phyloP scores from a whole-genome alignment of 1,140 invertebrate species.

The Drosophila kurseongensis region DNA sequence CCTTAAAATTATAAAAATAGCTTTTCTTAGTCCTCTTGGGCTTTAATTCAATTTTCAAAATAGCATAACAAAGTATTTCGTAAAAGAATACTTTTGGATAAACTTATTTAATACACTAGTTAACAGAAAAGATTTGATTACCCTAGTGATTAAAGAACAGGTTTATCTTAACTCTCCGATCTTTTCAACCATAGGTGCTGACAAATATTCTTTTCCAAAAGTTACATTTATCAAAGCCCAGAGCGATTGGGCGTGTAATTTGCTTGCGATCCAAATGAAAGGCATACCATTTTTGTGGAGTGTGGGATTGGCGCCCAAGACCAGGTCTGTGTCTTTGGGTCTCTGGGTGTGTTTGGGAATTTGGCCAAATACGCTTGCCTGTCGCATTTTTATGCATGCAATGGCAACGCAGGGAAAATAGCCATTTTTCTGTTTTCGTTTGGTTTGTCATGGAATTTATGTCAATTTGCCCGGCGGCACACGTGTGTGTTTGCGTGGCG shows the following conservation, averaged over 20 bases:
- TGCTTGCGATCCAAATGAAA: neutral
- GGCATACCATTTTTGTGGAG: neutral
- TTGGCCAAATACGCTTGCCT: conserved; percentile 62
- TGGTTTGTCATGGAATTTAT: conserved; percentile 76
- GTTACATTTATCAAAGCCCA: no score
- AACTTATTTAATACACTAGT: no score
- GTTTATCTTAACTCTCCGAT: no score
- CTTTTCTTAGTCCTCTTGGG: no score
- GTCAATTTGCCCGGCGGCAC: conserved; percentile 70
- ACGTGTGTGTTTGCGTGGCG: conserved; percentile 33
- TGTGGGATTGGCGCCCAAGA: conserved; percentile 34
- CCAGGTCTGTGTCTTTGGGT: conserved; percentile 44
- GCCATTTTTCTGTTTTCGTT: conserved; percentile 48
- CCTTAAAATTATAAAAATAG: no score
- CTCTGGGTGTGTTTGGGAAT: conserved; percentile 56
- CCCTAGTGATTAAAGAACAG: no score
- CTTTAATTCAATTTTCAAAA: no score
- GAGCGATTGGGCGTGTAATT: neutral
- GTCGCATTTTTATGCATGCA: conserved; percentile 67
- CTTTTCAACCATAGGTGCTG: no score
- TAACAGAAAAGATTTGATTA: no score
- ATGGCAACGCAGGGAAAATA: conserved; percentile 37
- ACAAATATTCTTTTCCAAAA: no score
- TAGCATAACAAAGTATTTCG: no score
- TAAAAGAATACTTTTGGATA: no score